Conservation (phyloP, 2,113 vertebrate genomes). For the Myodes glareolus region DNA sequence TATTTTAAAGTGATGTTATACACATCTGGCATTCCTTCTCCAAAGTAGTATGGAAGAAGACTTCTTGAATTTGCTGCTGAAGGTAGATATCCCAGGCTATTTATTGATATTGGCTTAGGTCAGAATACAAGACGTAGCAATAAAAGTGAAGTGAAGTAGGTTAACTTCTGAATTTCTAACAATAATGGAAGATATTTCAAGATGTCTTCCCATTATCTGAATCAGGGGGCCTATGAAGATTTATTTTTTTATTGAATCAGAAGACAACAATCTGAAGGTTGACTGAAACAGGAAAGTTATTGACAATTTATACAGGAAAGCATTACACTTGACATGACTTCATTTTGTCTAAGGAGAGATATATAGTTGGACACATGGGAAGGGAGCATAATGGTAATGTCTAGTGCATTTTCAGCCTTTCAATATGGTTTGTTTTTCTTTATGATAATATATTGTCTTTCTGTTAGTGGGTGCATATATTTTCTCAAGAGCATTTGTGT, state of each 20-base stretch:
- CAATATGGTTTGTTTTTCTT: not conserved
- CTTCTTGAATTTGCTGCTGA: not conserved
- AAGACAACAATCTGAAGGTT: slow-evolving; percentile 10
- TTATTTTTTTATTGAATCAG: not conserved
- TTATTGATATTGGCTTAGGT: not conserved
- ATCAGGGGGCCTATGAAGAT: not conserved
- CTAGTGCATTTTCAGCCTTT: not conserved
- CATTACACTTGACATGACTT: not conserved
- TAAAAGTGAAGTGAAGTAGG: not conserved
- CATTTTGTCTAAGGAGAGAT: not conserved
- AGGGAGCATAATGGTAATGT: not conserved
- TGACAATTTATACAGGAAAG: not conserved
- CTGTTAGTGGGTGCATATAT: not conserved
- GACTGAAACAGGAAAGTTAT: not conserved
- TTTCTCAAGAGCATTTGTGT: not conserved
- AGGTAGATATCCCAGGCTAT: not conserved
- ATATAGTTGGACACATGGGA: not conserved
- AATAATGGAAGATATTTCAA: not conserved
- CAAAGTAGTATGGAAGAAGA: not conserved
- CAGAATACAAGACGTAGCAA: not conserved
- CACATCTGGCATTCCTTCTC: not conserved
- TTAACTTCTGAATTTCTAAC: not conserved
- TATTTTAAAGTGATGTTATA: not conserved
- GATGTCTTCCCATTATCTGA: not conserved
- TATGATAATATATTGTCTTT: not conserved